phyloP scores from a whole-genome alignment of 2,888 invertebrate genomes.

The Unio delphinus region DNA sequence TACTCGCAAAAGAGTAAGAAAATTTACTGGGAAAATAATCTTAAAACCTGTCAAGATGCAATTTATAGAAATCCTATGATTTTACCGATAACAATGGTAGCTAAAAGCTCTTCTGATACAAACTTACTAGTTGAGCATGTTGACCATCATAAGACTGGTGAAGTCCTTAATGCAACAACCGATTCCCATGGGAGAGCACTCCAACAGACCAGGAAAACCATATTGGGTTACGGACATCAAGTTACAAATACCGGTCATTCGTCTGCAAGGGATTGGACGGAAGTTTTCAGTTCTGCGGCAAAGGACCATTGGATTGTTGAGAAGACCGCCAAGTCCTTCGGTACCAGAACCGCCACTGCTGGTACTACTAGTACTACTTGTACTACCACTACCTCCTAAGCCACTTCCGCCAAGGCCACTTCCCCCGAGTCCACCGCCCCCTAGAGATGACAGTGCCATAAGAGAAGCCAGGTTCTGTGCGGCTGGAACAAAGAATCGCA shows the following conservation, averaged over 20 bases:
- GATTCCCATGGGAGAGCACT: conserved; percentile 41
- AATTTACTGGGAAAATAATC: too few species aligned
- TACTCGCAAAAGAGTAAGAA: too few species aligned
- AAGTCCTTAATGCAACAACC: conserved; percentile 46
- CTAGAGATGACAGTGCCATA: too few species aligned
- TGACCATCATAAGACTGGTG: conserved; percentile 23
- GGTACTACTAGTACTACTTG: neutral
- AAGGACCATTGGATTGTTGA: conserved; percentile 33
- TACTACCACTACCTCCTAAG: too few species aligned
- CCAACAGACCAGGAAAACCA: conserved; percentile 31
- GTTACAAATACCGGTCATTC: conserved; percentile 23
- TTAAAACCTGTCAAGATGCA: too few species aligned
- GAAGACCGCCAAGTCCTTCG: conserved; percentile 7
- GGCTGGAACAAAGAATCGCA: too few species aligned
- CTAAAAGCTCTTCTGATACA: too few species aligned
- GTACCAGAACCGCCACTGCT: neutral
- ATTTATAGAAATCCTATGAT: too few species aligned
- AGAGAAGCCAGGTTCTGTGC: too few species aligned
- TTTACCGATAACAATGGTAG: too few species aligned
- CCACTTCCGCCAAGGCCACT: too few species aligned
- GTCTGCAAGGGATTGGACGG: conserved; percentile 31
- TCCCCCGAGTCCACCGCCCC: too few species aligned
- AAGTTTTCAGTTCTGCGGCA: conserved; percentile 40
- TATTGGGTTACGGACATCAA: conserved; percentile 33
- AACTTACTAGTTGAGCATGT: conserved; percentile 11